phyloP scores from a whole-genome alignment of 2,113 vertebrate species.

The Phyllostomus discolor region DNA sequence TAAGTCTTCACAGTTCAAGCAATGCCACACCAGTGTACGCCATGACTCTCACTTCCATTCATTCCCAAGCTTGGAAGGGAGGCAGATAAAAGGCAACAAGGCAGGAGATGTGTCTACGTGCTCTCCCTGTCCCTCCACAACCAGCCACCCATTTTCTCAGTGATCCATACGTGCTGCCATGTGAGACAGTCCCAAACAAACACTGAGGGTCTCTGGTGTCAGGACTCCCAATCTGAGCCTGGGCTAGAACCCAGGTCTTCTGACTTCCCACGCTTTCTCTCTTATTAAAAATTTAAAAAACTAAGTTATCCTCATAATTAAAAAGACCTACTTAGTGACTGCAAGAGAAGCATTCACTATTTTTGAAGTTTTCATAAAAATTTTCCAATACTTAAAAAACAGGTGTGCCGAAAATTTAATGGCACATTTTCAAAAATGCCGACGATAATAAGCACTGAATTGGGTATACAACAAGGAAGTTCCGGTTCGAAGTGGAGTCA shows the following conservation, averaged over 20 bases:
- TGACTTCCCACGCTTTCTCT: not conserved
- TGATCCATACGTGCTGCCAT: no score
- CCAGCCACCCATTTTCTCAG: not conserved
- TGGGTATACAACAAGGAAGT: not conserved
- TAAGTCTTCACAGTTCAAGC: not conserved
- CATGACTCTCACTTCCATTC: not conserved
- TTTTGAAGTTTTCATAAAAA: not conserved
- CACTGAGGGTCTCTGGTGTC: not conserved
- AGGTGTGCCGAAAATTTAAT: not conserved
- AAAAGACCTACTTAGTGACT: not conserved
- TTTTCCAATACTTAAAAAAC: not conserved
- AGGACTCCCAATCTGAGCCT: not conserved
- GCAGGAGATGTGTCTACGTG: not conserved
- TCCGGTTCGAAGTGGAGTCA: not conserved
- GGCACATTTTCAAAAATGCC: not conserved
- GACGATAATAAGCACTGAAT: not conserved
- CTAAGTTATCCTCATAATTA: not conserved
- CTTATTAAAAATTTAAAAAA: not conserved
- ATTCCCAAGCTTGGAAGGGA: not conserved
- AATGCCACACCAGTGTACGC: not conserved
- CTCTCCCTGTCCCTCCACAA: not conserved
- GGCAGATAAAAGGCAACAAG: not conserved
- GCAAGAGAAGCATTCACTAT: not conserved
- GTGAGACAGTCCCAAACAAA: not conserved
- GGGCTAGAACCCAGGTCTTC: not conserved